phyloP scores from a whole-genome alignment of 53 echinoderm and acorn worm species.

The Arbacia lixula region DNA sequence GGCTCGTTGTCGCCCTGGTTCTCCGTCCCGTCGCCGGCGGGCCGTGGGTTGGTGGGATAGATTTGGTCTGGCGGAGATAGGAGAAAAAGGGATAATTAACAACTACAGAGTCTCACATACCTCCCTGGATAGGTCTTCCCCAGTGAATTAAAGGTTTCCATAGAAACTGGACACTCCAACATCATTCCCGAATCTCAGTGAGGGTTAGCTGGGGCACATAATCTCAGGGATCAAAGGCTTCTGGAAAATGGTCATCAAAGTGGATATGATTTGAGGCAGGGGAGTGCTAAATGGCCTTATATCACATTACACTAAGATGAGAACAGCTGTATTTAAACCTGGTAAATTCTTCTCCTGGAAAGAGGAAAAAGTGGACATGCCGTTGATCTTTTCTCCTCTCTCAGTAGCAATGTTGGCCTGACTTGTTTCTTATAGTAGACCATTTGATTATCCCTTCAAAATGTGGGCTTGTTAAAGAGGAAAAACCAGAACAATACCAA shows the following conservation, averaged over 20 bases:
- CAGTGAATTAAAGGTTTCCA: not conserved
- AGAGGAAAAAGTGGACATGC: not conserved
- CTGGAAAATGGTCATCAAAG: too few species aligned
- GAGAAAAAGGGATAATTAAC: too few species aligned
- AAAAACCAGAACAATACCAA: too few species aligned
- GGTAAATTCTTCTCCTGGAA: not conserved
- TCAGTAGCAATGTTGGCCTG: constrained; percentile 74
- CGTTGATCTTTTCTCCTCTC: constrained; percentile 63
- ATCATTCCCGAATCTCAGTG: not conserved
- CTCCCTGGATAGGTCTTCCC: not conserved
- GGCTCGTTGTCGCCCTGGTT: constrained; percentile 64
- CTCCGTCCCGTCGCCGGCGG: constrained; percentile 1
- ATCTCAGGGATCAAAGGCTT: not conserved
- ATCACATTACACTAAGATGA: too few species aligned
- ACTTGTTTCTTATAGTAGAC: constrained; percentile 50
- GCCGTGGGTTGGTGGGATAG: not conserved
- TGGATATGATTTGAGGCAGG: too few species aligned
- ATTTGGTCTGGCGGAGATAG: constrained; percentile 3
- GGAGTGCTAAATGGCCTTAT: too few species aligned
- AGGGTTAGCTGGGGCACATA: not conserved
- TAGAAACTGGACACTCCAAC: not conserved
- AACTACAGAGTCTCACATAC: not conserved
- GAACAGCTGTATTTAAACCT: too few species aligned
- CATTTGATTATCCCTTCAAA: too few species aligned
- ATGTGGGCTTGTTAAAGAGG: too few species aligned